These are phyloP conservation scores for Pseudomyrmex cubaensis DNA, from an alignment of 1,140 invertebrate genomes.

Conservation along the genomic window DNA sequence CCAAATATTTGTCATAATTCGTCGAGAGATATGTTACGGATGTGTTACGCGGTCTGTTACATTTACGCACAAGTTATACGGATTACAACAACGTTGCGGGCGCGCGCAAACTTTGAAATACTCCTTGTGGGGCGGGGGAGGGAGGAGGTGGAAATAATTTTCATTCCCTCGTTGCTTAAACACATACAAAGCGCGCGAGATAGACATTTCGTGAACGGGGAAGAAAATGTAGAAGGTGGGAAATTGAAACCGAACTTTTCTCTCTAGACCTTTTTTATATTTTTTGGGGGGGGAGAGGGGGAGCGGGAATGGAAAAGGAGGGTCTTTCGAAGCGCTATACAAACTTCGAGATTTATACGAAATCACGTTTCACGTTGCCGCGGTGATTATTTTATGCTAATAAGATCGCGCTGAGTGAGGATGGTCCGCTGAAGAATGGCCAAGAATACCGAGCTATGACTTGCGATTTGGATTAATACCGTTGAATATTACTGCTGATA, in stretches of 20 bases:
- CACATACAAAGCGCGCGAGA: not conserved
- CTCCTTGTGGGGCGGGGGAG: not conserved
- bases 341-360: constrained; percentile 42
- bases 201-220: constrained; percentile 20
- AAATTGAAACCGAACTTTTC: constrained; percentile 55
- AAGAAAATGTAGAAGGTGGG: constrained; percentile 7
- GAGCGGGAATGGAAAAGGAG: too few species aligned
- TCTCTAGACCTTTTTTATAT: not conserved
- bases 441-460: constrained; percentile 20
- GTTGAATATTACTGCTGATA: constrained; percentile 30
- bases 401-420: constrained; percentile 15
- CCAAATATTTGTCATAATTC: constrained; percentile 13
- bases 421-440: constrained; percentile 2
- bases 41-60: constrained; percentile 20
- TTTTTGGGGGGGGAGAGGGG: not conserved
- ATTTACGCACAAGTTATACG: not conserved
- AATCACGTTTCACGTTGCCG: constrained; percentile 31
- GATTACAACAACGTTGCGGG: constrained; percentile 11
- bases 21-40: not conserved
- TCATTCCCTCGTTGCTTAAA: constrained; percentile 12
- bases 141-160: constrained; percentile 49
- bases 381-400: constrained; percentile 54
- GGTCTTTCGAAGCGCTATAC: not conserved
- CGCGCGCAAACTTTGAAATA: constrained; percentile 19
- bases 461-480: constrained; percentile 29